Evolutionary conservation across 2,888 invertebrate genomes (phyloP).

Genomic region (Acanthosoma haemorrhoidale): DNA sequence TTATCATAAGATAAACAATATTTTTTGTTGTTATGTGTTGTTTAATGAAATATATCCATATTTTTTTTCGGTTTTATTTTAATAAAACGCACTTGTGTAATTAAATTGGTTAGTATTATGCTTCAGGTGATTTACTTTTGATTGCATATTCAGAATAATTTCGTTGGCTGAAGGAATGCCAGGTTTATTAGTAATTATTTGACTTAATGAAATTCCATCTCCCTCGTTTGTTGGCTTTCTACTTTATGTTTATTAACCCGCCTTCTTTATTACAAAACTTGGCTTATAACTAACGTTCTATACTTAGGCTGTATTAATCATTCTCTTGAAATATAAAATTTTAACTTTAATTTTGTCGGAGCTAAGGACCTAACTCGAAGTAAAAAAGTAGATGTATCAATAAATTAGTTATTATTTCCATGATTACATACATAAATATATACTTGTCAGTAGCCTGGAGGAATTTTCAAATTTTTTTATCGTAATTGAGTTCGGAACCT

Average conservation of each 20-base stretch:
- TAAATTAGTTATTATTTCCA: not conserved
- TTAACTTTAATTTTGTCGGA: not conserved
- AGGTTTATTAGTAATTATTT: not conserved
- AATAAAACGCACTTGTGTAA: too few species aligned
- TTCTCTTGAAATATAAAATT: not conserved
- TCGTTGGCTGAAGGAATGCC: not conserved
- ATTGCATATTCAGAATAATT: too few species aligned
- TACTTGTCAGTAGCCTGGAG: too few species aligned
- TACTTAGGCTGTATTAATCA: not conserved
- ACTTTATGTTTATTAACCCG: conserved; percentile 10
- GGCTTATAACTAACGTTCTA: not conserved
- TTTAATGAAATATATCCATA: too few species aligned
- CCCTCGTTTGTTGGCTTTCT: not conserved
- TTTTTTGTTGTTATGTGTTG: too few species aligned
- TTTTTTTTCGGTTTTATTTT: too few species aligned
- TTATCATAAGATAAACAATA: too few species aligned
- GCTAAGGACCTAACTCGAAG: not conserved
- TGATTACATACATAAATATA: too few species aligned
- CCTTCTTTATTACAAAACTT: conserved; percentile 12
- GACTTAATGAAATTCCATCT: conserved; percentile 2
- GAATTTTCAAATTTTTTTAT: too few species aligned
- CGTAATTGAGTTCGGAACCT: too few species aligned
- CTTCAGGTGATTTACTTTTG: too few species aligned
- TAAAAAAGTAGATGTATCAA: not conserved
- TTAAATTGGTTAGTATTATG: too few species aligned